Evolutionary conservation across 35 echinoderm and acorn worm species (phyloP).

Genomic region (Acanthaster planci): DNA sequence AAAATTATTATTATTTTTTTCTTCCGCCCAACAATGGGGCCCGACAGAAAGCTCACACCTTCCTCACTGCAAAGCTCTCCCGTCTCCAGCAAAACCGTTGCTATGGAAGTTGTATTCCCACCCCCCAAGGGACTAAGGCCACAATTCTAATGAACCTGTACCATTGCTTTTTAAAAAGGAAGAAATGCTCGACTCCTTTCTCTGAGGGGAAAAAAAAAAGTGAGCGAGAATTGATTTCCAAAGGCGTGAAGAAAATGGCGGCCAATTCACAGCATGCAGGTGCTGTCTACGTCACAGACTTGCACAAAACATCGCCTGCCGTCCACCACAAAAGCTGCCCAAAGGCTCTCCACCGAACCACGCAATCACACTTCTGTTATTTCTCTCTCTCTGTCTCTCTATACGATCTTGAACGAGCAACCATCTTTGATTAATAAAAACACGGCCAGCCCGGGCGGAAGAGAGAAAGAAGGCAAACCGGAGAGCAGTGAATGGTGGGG

Average conservation of each 20-base stretch:
- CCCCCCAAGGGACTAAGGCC: background rate
- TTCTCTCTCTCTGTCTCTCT: background rate
- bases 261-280: slow-evolving; percentile 1
- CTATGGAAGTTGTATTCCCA: background rate
- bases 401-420: background rate
- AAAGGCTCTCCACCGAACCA: background rate
- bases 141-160: background rate
- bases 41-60: no score
- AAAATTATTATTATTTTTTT: no score
- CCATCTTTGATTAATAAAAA: background rate
- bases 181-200: background rate
- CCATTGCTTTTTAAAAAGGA: background rate
- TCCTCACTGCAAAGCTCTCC: no score
- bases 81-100: no score
- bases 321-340: background rate
- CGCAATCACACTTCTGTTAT: background rate
- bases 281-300: background rate
- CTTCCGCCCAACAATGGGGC: no score
- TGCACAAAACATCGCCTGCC: background rate
- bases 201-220: background rate
- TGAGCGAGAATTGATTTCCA: background rate
- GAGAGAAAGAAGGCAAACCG: background rate
- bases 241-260: background rate
- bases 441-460: background rate
- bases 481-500: background rate